These are phyloP conservation scores for Rapana venosa DNA, from an alignment of 2,888 invertebrate species.

Conservation along the genomic window DNA sequence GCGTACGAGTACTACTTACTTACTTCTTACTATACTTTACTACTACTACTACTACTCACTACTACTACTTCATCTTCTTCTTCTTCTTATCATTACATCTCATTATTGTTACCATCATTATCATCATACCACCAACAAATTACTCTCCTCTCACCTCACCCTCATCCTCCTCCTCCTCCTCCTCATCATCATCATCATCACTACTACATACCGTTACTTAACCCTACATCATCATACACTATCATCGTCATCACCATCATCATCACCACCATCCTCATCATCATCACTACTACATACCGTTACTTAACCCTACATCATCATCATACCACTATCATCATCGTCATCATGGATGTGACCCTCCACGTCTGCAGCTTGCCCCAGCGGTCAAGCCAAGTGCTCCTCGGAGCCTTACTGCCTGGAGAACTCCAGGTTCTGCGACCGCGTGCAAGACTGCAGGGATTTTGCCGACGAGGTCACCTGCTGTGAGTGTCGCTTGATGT, in stretches of 20 bases:
- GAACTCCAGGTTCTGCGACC: constrained; percentile 51
- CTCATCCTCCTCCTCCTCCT: no score
- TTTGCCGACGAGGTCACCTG: constrained; percentile 55
- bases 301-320: neutral
- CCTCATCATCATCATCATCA: no score
- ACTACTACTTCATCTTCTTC: no score
- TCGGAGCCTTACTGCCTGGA: constrained; percentile 53
- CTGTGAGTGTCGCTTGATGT: constrained; percentile 47
- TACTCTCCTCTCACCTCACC: no score
- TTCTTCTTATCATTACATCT: no score
- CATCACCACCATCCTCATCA: neutral
- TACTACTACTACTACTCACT: no score
- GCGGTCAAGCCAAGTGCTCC: constrained; percentile 44
- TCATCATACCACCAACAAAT: no score
- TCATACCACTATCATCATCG: neutral
- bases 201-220: no score
- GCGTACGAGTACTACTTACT: no score
- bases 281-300: neutral
- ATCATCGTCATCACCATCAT: neutral
- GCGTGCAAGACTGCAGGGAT: constrained; percentile 52
- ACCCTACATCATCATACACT: no score
- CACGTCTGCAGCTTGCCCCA: constrained; percentile 50
- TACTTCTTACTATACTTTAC: no score
- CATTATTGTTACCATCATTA: no score
- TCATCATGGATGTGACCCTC: neutral